Conservation (phyloP, 2,888 invertebrate genomes). For the Nemotelus nigrinus region DNA sequence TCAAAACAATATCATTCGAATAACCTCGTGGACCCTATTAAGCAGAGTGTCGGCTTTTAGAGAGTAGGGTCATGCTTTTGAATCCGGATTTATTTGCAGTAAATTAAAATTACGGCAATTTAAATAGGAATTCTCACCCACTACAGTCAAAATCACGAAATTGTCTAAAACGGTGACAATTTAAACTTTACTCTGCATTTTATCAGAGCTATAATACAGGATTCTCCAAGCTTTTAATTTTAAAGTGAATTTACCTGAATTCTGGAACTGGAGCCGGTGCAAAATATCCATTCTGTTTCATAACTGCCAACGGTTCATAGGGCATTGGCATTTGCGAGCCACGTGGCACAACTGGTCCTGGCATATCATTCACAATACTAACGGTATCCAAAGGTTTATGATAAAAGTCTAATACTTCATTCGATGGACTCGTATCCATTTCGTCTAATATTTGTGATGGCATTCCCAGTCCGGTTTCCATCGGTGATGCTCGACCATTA, state of each 20-base stretch:
- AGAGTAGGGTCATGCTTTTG: no score
- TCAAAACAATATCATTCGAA: no score
- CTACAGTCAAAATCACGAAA: no score
- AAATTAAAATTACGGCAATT: no score
- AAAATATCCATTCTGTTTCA: slow-evolving; percentile 57
- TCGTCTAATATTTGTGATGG: slow-evolving; percentile 20
- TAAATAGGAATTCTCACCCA: no score
- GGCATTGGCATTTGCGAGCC: slow-evolving; percentile 52
- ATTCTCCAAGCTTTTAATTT: no score
- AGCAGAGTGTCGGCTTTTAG: no score
- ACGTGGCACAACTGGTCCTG: slow-evolving; percentile 21
- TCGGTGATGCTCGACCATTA: slow-evolving; percentile 9
- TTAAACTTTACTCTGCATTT: no score
- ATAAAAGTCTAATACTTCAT: slow-evolving; percentile 32
- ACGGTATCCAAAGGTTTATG: slow-evolving; percentile 4
- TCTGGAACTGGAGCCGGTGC: slow-evolving; percentile 61
- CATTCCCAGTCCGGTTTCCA: background rate
- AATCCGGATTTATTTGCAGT: no score
- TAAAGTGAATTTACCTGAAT: slow-evolving; percentile 59
- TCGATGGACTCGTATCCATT: slow-evolving; percentile 27
- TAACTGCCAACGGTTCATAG: slow-evolving; percentile 54
- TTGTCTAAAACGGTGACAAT: no score
- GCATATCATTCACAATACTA: background rate
- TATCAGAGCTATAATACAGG: no score
- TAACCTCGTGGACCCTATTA: no score